A percentile compares a stretch with the other conserved stretches of the same genome.
These are phyloP conservation scores for Bufo gargarizans DNA, from an alignment of 2,113 vertebrate genomes.

Conservation along the genomic window DNA sequence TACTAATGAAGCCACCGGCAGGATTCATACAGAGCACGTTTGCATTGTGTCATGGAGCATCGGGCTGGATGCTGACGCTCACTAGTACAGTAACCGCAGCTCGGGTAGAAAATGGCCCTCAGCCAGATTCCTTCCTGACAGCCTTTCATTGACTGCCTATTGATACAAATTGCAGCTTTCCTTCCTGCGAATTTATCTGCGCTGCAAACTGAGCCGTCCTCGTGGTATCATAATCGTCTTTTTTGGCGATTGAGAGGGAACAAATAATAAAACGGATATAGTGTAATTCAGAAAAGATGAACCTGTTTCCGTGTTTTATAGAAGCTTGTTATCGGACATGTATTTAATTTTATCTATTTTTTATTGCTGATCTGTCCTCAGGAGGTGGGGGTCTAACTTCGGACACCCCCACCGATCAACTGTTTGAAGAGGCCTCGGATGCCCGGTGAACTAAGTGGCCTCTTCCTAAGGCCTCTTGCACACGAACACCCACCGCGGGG, in stretches of 20 bases:
- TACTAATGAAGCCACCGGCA: constrained; percentile 64
- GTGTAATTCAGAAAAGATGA: neutral
- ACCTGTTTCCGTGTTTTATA: neutral
- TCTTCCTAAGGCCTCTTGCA: too few relatives aligned
- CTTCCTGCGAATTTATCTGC: constrained; percentile 37
- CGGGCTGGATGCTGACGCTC: constrained; percentile 56
- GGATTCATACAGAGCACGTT: constrained; percentile 57
- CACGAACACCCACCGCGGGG: too few relatives aligned
- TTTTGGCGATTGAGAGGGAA: constrained; percentile 33
- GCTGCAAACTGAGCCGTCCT: constrained; percentile 9
- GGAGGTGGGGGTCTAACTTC: too few relatives aligned
- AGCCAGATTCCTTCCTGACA: constrained; percentile 56
- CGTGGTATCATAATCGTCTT: neutral
- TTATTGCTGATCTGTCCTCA: too few relatives aligned
- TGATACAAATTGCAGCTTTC: constrained; percentile 54
- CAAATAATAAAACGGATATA: constrained; percentile 28
- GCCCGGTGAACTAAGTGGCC: too few relatives aligned
- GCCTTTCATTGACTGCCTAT: constrained; percentile 43
- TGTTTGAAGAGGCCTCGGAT: too few relatives aligned
- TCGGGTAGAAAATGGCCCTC: constrained; percentile 41
- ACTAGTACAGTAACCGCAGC: constrained; percentile 16
- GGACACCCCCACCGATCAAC: too few relatives aligned
- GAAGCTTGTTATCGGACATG: too few relatives aligned
- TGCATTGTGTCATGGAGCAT: constrained; percentile 52
- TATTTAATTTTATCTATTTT: too few relatives aligned